Evolutionary conservation across 2,888 invertebrate genomes (phyloP), one percentile per base, ranked within the genome.

Genomic region (Achlya flavicornis): DNA sequence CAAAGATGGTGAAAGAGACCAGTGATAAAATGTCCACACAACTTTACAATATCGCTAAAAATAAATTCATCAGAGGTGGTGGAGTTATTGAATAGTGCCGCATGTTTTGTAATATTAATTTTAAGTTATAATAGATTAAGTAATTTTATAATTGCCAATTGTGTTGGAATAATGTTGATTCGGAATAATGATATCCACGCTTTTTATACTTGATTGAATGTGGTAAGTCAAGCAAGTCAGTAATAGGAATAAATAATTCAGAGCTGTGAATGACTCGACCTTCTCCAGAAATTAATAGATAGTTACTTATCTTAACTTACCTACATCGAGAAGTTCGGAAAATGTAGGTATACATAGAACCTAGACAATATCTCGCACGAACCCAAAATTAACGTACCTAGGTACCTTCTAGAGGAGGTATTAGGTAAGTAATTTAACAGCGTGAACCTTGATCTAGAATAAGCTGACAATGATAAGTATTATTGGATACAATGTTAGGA

Each of bases 1-100:
- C 94, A 3, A 94, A 95, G 79, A 97, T 97, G 97, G 95, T 97
- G 0, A 94, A 95, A 63, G 95, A 96, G 79, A 96, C 96, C 61
- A 96, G 96, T 68, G 94, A 92, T 38, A 91, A 88, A 68, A 95
- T 95, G 93, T 88, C 92, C 14, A 76, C 86, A 43, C 92, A 92
- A 69, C 84, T 94, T 8, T 84, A 86, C 74, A 80, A 89, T 80
- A 90, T 93, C 68, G 94, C 94, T 12, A 92, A 90, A 75, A 88
- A 90, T 73, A 92, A 93, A 64, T 94, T 86, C 74, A 74, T 92
- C 46, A 85, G 82, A 71, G 89, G 78, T 69, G 91, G 91, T 48
- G 92, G 89, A 64, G 79, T 88, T 19, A 81, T 89, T 81, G 88
- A 91, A 73, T 87, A 88, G 76, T 64, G 57, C 59, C 53, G 62